Conservation (phyloP, 1,140 invertebrate genomes). For the Caenorhabditis inopinata region DNA sequence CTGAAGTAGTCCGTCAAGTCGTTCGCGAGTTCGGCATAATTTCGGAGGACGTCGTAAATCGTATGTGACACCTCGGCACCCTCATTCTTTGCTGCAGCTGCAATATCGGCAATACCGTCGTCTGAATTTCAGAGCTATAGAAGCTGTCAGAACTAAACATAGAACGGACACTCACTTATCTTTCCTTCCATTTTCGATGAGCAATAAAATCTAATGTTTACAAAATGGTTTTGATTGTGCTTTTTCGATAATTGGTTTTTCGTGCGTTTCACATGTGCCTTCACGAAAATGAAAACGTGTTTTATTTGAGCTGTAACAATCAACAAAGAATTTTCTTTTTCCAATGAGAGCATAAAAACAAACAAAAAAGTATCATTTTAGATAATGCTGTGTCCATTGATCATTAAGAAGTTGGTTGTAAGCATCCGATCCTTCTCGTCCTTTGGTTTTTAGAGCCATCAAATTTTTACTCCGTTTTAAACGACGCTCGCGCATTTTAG, state of each 20-base stretch:
- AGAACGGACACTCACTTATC: no score
- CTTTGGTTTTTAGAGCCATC: background rate
- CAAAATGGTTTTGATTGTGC: no score
- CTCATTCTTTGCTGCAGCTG: background rate
- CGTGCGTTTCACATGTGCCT: no score
- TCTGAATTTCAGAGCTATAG: background rate
- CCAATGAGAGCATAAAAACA: no score
- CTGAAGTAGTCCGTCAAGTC: background rate
- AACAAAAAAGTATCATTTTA: background rate
- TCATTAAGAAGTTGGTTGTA: slow-evolving; percentile 1
- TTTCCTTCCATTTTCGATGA: no score
- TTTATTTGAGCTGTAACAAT: no score
- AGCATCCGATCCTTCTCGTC: slow-evolving; percentile 21
- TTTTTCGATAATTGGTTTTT: no score
- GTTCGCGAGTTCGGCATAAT: background rate
- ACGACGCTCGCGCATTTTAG: slow-evolving; percentile 7
- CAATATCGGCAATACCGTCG: background rate
- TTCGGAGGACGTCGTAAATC: background rate
- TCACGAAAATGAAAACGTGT: no score
- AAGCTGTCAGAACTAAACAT: no score
- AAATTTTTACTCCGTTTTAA: slow-evolving; percentile 5
- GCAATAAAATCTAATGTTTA: no score
- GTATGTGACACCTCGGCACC: background rate
- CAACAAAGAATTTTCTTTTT: no score
- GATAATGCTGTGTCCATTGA: slow-evolving; percentile 7